Conservation (phyloP, 2,113 vertebrate species). For the Acanthochromis polyacanthus region DNA sequence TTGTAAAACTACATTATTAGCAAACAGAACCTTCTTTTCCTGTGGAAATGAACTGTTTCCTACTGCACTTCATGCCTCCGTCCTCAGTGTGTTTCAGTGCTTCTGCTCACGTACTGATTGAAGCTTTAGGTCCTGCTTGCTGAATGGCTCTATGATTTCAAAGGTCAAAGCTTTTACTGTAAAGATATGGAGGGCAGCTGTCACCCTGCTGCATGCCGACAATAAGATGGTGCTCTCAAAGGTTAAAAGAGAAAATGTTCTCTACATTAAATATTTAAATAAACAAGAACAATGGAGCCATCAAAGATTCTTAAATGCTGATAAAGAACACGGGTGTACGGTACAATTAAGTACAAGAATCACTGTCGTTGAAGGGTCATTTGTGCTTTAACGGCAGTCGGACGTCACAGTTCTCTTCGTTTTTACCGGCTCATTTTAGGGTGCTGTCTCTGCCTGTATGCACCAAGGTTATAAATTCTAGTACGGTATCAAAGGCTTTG, state of each 20-base stretch:
- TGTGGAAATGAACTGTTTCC: not conserved
- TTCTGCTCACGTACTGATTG: not conserved
- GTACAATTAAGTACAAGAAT: too few species aligned
- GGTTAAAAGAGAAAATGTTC: too few species aligned
- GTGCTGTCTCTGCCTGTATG: not conserved
- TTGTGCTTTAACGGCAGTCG: not conserved
- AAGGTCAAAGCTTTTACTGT: slow-evolving; percentile 43
- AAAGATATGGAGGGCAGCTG: not conserved
- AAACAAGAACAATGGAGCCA: not conserved
- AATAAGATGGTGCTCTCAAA: not conserved
- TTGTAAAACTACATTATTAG: not conserved
- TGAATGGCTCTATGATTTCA: slow-evolving; percentile 7
- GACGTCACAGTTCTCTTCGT: not conserved
- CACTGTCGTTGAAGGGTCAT: not conserved
- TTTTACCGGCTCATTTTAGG: not conserved
- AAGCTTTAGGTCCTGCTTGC: not conserved
- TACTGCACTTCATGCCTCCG: not conserved
- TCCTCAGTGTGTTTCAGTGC: not conserved
- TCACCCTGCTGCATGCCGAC: not conserved
- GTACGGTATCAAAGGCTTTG: too few species aligned
- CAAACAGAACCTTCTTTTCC: not conserved
- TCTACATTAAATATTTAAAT: not conserved
- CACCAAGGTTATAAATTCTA: not conserved
- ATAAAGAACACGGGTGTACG: too few species aligned
- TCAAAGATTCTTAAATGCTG: not conserved